Percentiles rank a stretch among this genome's conserved stretches.
phyloP scores from a whole-genome alignment of 2,113 vertebrate genomes.

The Antechinus stuartii region DNA sequence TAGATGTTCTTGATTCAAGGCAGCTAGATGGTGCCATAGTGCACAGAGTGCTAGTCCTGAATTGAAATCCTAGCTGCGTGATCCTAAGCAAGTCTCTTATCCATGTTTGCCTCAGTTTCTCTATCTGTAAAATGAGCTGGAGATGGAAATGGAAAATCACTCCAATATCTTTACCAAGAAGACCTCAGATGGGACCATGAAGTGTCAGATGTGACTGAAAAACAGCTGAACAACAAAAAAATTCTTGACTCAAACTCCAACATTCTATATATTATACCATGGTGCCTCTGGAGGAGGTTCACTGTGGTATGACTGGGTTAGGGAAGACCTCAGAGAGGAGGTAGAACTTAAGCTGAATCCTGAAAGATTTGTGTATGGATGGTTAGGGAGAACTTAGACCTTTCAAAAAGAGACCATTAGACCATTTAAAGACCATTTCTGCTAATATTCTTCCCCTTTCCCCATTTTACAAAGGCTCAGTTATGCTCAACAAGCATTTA shows the following conservation, averaged over 20 bases:
- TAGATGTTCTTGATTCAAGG: not conserved
- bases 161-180: no score
- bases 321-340: slow-evolving; percentile 44
- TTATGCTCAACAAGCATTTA: not conserved
- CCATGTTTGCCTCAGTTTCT: no score
- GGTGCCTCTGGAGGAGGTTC: not conserved
- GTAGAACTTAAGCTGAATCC: slow-evolving; percentile 14
- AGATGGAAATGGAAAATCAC: no score
- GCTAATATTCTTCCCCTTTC: not conserved
- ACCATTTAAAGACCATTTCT: not conserved
- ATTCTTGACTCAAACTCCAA: not conserved
- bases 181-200: no score
- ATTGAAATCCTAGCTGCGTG: not conserved
- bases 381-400: not conserved
- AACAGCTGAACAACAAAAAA: no score
- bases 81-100: not conserved
- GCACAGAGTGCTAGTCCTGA: not conserved
- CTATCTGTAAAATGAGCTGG: no score
- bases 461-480: not conserved
- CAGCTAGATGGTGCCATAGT: not conserved
- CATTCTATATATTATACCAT: not conserved
- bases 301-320: not conserved
- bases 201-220: no score
- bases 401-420: not conserved
- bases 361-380: slow-evolving; percentile 48